Base-by-base conservation (phyloP, 2,113 vertebrate species). In the Rhea pennata region DNA sequence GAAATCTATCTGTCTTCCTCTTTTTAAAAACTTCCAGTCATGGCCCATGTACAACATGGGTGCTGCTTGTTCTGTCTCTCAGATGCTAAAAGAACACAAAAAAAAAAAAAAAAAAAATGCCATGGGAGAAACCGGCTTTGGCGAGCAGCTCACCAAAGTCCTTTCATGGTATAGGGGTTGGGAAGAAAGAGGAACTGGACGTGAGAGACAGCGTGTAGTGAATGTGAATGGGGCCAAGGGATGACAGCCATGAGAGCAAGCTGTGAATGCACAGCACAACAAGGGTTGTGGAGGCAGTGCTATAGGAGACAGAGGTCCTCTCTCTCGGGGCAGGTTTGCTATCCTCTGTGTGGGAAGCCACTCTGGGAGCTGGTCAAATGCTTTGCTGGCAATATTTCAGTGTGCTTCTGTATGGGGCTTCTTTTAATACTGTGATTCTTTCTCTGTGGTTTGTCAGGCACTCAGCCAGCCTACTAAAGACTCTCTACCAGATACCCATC, bases 391-490 rank as follows among this genome's bases (percentile, higher is more conserved):
- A 88, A 48, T 3, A n/a, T 79, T 95, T 96, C 89, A 93, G 67
- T 51, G 80, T 7, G 2, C 95, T 95, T 93, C 76, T 95, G 80
- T 3, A 2, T 71, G 95, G 91, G 76, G 79, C 44, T 93, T 95
- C 91, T 93, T 96, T 90, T 88, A 96, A 84, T 94, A 75, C 91
- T 91, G 87, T 83, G 87, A 95, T 95, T 96, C 95, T 92, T 61
- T 95, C 90, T 95, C 97, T 92, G 90, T 84, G 95, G 95, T 93
- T 90, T 93, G 51, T 87, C 95, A 96, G 97, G 95, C 96, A 94
- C 72, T 95, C 84, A 59, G 95, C 95, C 96, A 97, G 89, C 84
- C 87, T 86, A 93, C 95, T 95, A 95, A 96, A 97, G 95, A 67
- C 89, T 95, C 95, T 93, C 81, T 39, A 89, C 91, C 67, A 87